Base-by-base conservation (phyloP, 2,888 invertebrate species). In the Melitaea athalia region DNA sequence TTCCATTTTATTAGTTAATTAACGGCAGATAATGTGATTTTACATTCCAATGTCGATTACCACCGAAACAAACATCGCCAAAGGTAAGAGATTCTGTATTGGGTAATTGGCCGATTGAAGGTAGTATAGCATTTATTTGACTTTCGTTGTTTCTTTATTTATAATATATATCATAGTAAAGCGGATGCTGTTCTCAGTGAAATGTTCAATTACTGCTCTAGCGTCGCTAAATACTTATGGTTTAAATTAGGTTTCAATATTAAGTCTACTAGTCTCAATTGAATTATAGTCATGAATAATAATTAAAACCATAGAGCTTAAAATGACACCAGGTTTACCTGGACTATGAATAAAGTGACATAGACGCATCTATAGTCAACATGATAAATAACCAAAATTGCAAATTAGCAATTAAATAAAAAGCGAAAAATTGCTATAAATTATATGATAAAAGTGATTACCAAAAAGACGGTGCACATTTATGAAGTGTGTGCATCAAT, bases 41-140 rank as follows among this genome's bases (percentile, higher is more conserved):
- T 84, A 88, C 91, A 89, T 92, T 91, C 89, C 90, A 88, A 88
- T 90, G 85, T 87, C 85, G 84, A 83, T 86, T 82, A 83, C 82
- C 85, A 81, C 83, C 88, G 86, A 87, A 88, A 85, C 78, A 81
- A 84, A 83, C 89, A 81, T 83, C 91, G 85, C 86, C 89, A 87
- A 92, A 92, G 92, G 92, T 92, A 92, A 92, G 92, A 86, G 85
- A 59, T 62, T 50, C 38, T 68, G 50, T 82, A 83, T 85, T 84
- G 83, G 84, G 83, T 81, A 80, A 85, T 89, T 85, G 84, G 83
- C 81, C 79, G 81, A 85, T 85, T 80, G 84, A 90, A 92, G 93
- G 93, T 93, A 93, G 93, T 93, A 92, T 93, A 91, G 91, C 91
- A 93, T 93, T 93, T 93, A 93, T 93, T 92, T 93, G 93, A 93